Conservation (phyloP, 2,888 invertebrate species). For the Eupsilia transversa region DNA sequence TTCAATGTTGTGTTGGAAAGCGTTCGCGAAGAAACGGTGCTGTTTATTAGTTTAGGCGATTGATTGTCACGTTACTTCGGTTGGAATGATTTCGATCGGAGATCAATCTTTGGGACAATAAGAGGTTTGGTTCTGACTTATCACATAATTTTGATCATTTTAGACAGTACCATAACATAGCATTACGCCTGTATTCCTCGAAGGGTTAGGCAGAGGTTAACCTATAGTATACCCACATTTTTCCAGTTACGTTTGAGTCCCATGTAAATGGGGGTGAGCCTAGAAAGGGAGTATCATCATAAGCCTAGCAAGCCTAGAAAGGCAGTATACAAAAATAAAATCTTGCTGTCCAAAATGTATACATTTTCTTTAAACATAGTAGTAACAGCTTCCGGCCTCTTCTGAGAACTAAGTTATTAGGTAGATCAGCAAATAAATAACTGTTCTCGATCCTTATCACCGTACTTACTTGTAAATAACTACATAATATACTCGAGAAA, state of each 20-base stretch:
- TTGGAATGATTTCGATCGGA: neutral
- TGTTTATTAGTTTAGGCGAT: neutral
- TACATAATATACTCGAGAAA: constrained; percentile 38
- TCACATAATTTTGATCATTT: neutral
- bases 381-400: no score
- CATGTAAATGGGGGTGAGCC: neutral
- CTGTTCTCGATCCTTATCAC: neutral
- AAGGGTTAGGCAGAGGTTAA: neutral
- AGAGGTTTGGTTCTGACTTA: neutral
- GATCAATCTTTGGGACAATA: no score
- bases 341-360: neutral
- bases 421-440: neutral
- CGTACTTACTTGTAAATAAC: constrained; percentile 6
- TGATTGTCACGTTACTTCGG: neutral
- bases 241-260: neutral
- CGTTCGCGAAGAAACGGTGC: neutral
- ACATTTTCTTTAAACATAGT: neutral
- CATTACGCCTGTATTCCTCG: neutral
- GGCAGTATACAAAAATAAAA: no score
- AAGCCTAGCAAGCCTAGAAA: neutral
- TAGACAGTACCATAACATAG: neutral
- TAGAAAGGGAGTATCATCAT: no score
- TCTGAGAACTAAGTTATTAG: neutral
- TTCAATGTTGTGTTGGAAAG: neutral
- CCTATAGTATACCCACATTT: neutral